phyloP scores from a whole-genome alignment of 2,888 invertebrate genomes.

The Cantharis rustica region DNA sequence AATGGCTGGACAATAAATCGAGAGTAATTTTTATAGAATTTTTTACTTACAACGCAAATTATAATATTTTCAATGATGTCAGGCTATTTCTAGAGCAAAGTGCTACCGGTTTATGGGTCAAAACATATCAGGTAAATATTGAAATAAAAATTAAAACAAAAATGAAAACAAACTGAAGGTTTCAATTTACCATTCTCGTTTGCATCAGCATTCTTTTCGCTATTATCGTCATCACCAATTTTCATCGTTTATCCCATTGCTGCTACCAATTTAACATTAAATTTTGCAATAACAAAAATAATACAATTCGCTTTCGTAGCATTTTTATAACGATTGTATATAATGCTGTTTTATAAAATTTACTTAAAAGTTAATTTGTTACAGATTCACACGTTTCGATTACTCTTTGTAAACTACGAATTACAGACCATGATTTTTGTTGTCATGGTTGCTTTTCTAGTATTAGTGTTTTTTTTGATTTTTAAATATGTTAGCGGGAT shows the following conservation, averaged over 20 bases:
- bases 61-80: constrained; percentile 34
- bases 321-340: too few species aligned
- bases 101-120: constrained; percentile 28
- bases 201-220: too few species aligned
- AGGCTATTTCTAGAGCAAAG: constrained; percentile 33
- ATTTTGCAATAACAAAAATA: too few species aligned
- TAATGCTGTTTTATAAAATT: too few species aligned
- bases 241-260: too few species aligned
- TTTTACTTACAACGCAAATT: constrained; percentile 36
- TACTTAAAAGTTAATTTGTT: constrained; percentile 10
- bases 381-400: constrained; percentile 29
- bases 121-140: constrained; percentile 18
- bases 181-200: too few species aligned
- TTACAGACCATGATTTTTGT: constrained; percentile 22
- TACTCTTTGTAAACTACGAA: constrained; percentile 28
- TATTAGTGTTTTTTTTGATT: constrained; percentile 20
- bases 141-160: too few species aligned
- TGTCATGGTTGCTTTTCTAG: constrained; percentile 19
- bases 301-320: too few species aligned
- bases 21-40: constrained; percentile 34
- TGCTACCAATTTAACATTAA: too few species aligned
- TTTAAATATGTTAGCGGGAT: constrained; percentile 3
- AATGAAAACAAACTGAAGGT: too few species aligned
- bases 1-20: constrained; percentile 33
- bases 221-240: too few species aligned